A percentile compares a stretch with the other conserved stretches of the same genome.
Conservation (phyloP, 2,113 vertebrate species). For the Rhinoptilus africanus region DNA sequence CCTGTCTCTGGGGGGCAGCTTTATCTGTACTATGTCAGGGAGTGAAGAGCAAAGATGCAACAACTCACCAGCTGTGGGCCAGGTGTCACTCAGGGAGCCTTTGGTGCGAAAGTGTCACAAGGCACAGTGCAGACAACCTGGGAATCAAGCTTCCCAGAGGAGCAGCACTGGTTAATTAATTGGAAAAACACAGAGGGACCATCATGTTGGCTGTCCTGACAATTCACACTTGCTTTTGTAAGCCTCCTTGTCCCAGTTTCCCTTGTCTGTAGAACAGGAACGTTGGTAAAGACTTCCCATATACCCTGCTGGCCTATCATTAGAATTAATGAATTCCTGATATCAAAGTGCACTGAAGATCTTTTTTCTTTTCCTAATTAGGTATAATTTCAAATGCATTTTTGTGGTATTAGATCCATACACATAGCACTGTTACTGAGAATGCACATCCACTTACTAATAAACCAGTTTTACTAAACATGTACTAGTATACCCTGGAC, state of each 20-base stretch:
- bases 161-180: neutral
- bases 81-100: neutral
- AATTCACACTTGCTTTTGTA: neutral
- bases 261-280: neutral
- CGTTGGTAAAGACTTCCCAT: neutral
- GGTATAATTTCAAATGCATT: neutral
- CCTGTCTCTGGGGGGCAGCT: neutral
- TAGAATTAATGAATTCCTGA: neutral
- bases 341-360: neutral
- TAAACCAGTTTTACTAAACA: neutral
- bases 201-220: neutral
- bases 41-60: neutral
- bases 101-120: neutral
- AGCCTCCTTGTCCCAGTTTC: neutral
- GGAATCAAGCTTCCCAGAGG: neutral
- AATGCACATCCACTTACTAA: neutral
- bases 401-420: neutral
- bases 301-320: neutral
- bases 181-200: neutral
- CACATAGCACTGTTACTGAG: rapidly evolving
- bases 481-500: neutral
- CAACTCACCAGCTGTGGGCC: neutral
- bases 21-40: neutral
- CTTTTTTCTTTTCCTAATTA: no score
- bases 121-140: rapidly evolving